Percentiles rank a stretch among this genome's conserved stretches.
These are phyloP conservation scores for Dicranocentrus wangi DNA, from an alignment of 2,888 invertebrate genomes.

Conservation along the genomic window DNA sequence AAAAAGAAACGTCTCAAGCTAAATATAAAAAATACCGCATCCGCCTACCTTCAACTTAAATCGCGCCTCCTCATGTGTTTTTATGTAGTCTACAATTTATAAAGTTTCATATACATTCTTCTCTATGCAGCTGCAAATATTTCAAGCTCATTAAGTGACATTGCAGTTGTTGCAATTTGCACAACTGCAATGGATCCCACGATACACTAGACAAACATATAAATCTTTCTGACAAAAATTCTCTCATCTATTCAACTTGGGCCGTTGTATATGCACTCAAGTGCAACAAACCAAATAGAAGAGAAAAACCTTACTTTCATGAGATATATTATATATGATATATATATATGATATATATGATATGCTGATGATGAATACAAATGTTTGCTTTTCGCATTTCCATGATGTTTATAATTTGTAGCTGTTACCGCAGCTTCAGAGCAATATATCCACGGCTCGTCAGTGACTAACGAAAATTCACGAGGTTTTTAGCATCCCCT, in stretches of 20 bases:
- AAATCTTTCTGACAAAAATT: background rate
- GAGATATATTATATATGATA: background rate
- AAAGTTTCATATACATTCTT: too few relatives aligned
- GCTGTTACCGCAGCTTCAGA: too few relatives aligned
- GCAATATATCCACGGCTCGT: background rate
- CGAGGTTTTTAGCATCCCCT: background rate
- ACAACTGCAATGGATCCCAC: background rate
- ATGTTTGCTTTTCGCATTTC: slow-evolving; percentile 27
- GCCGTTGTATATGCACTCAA: slow-evolving; percentile 13
- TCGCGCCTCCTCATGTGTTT: too few relatives aligned
- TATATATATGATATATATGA: background rate
- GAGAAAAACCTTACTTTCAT: too few relatives aligned
- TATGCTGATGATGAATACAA: slow-evolving; percentile 26
- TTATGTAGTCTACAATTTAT: too few relatives aligned
- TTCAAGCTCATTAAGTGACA: slow-evolving; percentile 33
- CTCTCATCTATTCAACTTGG: background rate
- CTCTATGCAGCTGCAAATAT: background rate
- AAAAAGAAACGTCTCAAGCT: too few relatives aligned
- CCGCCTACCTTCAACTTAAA: too few relatives aligned
- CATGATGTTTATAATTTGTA: slow-evolving; percentile 1
- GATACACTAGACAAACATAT: background rate
- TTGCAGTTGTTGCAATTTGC: slow-evolving; percentile 11
- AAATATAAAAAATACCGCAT: too few relatives aligned
- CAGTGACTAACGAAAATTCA: background rate
- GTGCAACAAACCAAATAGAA: slow-evolving; percentile 1